These are phyloP conservation scores for Apodemia hepburni DNA, from an alignment of 2,888 invertebrate species.

Conservation along the genomic window DNA sequence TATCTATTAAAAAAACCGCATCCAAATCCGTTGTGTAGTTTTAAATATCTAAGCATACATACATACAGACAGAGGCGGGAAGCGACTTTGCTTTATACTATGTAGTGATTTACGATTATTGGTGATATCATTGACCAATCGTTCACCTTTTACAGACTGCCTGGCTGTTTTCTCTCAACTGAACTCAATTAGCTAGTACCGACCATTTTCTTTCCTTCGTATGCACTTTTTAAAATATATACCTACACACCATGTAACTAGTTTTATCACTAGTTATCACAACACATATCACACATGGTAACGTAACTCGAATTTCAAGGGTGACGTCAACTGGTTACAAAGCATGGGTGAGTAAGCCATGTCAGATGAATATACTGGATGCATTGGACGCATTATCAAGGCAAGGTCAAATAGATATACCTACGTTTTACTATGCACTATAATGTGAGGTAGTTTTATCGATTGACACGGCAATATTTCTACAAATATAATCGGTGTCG, in stretches of 20 bases:
- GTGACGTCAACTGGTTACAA: neutral
- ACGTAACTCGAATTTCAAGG: neutral
- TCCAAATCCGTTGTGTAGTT: too few relatives aligned
- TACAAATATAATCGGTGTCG: too few relatives aligned
- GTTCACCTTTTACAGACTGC: too few relatives aligned
- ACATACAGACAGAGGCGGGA: too few relatives aligned
- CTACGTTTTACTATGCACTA: neutral
- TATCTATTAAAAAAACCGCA: too few relatives aligned
- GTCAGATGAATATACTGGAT: neutral
- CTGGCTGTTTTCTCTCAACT: too few relatives aligned
- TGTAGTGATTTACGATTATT: too few relatives aligned
- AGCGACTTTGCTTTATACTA: too few relatives aligned
- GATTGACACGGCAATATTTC: neutral
- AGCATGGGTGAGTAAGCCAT: neutral
- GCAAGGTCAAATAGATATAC: constrained; percentile 9
- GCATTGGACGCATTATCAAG: neutral
- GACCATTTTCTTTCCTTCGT: neutral
- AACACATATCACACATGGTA: neutral
- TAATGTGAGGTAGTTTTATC: constrained; percentile 5
- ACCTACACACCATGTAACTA: neutral
- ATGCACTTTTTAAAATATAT: neutral
- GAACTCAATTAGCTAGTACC: too few relatives aligned
- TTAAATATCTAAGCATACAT: too few relatives aligned
- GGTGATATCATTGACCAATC: too few relatives aligned
- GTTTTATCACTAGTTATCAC: neutral